Conservation (phyloP, 2,797 vertebrate species). For the Anguilla megastoma region DNA sequence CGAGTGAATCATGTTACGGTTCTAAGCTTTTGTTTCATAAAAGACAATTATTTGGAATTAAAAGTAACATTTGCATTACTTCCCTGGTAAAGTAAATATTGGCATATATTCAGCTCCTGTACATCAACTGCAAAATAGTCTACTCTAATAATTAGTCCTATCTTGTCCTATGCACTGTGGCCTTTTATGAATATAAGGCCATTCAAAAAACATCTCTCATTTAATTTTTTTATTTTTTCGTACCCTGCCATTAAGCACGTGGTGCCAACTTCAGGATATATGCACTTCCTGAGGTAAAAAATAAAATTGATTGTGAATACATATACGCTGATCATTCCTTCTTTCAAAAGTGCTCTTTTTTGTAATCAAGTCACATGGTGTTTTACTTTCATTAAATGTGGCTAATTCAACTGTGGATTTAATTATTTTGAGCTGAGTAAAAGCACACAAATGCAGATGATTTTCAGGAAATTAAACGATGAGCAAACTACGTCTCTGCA, state of each 20-base stretch:
- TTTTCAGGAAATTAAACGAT: conserved; percentile 6
- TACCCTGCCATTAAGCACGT: too few species aligned
- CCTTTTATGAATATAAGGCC: too few species aligned
- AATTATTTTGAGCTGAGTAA: neutral
- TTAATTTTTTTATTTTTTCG: too few species aligned
- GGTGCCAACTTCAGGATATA: too few species aligned
- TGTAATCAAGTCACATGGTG: neutral
- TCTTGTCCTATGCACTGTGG: too few species aligned
- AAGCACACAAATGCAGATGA: neutral
- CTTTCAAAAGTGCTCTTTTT: neutral
- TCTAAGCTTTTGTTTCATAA: neutral
- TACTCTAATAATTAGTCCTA: too few species aligned
- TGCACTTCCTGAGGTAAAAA: neutral
- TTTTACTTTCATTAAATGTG: neutral
- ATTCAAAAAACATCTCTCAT: too few species aligned
- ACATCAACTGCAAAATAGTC: too few species aligned
- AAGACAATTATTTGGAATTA: neutral
- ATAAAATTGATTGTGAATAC: neutral
- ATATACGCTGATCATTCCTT: neutral
- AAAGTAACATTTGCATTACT: neutral
- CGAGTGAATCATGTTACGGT: neutral
- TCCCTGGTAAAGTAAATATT: too few species aligned
- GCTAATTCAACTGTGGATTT: neutral
- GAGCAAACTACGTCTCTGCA: neutral
- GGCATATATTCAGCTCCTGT: too few species aligned